phyloP scores from a whole-genome alignment of 2,888 invertebrate genomes.

The Drosophila nr. perissopoda region DNA sequence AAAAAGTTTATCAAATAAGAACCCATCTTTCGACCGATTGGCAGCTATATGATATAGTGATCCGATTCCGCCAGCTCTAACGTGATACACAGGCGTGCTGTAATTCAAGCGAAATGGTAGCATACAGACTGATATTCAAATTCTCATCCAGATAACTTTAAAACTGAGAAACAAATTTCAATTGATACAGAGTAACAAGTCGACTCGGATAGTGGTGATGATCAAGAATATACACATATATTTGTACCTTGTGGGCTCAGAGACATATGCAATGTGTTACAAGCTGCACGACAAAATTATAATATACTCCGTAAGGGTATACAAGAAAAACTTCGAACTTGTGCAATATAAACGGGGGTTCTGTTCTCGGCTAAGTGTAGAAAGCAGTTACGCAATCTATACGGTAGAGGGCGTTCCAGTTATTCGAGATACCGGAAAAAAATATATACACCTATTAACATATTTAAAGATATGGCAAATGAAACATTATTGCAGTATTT shows the following conservation, averaged over 20 bases:
- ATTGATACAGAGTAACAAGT: background rate
- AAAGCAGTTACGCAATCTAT: background rate
- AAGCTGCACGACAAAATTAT: background rate
- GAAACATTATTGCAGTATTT: conserved; percentile 5
- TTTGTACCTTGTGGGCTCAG: background rate
- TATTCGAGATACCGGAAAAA: background rate
- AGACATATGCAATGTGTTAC: background rate
- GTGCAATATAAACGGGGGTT: conserved; percentile 26
- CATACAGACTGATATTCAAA: background rate
- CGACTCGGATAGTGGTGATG: background rate
- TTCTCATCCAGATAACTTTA: background rate
- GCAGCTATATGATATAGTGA: background rate
- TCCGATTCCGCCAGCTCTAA: background rate
- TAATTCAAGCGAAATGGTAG: background rate
- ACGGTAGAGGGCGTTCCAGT: conserved; percentile 29
- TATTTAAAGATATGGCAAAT: background rate
- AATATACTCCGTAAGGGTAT: too few species aligned
- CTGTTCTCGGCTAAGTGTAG: conserved; percentile 46
- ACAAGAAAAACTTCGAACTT: background rate
- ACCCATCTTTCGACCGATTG: background rate
- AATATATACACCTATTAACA: background rate
- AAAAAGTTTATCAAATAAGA: background rate
- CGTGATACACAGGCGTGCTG: background rate
- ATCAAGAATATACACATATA: background rate
- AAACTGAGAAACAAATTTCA: background rate